Evolutionary conservation across 2,888 invertebrate genomes (phyloP), one percentile per base, ranked within the genome.

Genomic region (Malthinus seriepunctatus): DNA sequence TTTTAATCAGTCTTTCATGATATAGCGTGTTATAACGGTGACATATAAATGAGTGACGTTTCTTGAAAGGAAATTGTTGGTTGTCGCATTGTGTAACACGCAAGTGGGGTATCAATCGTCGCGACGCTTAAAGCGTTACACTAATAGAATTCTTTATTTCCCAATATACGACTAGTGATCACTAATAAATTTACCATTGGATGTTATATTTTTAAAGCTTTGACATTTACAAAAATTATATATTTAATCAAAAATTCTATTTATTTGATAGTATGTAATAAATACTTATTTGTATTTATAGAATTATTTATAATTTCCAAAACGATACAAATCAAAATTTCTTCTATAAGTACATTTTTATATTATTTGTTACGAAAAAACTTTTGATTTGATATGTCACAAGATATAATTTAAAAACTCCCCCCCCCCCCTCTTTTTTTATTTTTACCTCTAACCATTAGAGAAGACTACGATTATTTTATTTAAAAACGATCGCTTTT

Each of bases 1-100:
- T 23, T 23, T 23, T 3, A 23, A 23, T 23, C 23, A 23, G 23
- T 23, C 23, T 23, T 23, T 23, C 23, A 23, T 23, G 23, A 23
- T 23, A 23, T 73, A 66, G 72, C 73, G 75, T 73, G 75, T 67
- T 62, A 67, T 65, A 56, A 64, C 67, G 72, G 74, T 73, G 75
- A 75, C 74, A 75, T 71, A 73, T 68, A 72, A 73, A 69, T 69
- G 69, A 63, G 69, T 74, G 73, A 71, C 71, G 73, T 76, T 76
- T 73, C 72, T 70, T 66, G 70, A 72, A 71, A 71, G 73, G 70
- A 74, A 74, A 75, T 74, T 74, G 71, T 71, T 61, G 70, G 72
- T 73, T 76, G 73, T 74, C 73, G 69, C 69, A 63, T 63, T 65
- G 52, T 60, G 48, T 55, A 64, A 67, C 71, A 69, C 67, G 67